These are phyloP conservation scores for Tautogolabrus adspersus DNA, from an alignment of 2,113 vertebrate species.

Conservation along the genomic window DNA sequence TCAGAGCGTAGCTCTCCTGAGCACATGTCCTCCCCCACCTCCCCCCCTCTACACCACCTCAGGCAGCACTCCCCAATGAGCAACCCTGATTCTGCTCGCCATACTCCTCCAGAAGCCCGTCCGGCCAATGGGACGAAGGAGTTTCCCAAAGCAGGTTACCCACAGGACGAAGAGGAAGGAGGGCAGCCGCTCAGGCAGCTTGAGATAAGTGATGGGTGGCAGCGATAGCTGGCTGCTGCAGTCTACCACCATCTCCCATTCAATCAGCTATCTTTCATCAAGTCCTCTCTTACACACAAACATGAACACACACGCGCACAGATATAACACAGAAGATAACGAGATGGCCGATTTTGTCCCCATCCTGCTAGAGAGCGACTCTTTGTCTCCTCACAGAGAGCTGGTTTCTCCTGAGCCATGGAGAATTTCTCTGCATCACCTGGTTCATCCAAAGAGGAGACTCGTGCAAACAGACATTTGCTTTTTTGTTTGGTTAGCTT, in stretches of 20 bases:
- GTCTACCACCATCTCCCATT: conserved; percentile 35
- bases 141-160: conserved; percentile 81
- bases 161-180: conserved; percentile 75
- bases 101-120: conserved; percentile 57
- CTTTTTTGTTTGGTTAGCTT: conserved; percentile 59
- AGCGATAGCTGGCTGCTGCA: conserved; percentile 84
- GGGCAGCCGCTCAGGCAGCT: conserved; percentile 70
- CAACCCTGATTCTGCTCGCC: conserved; percentile 59
- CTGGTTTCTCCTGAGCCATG: conserved; percentile 69
- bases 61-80: conserved; percentile 73
- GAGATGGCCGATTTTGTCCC: conserved; percentile 15
- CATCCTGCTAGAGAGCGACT: conserved; percentile 45
- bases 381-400: conserved; percentile 69
- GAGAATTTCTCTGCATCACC: conserved; percentile 46
- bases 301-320: conserved; percentile 18
- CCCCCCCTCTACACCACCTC: conserved; percentile 76
- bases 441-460: conserved; percentile 45
- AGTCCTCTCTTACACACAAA: conserved; percentile 19
- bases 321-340: conserved; percentile 10
- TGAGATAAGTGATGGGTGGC: conserved; percentile 86
- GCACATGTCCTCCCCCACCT: conserved; percentile 79
- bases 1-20: conserved; percentile 90
- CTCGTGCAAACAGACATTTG: conserved; percentile 40
- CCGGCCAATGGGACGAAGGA: conserved; percentile 77
- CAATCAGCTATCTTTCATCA: conserved; percentile 35